Evolutionary conservation across 1,140 invertebrate species (phyloP), one percentile per base, ranked within the genome.

Genomic region (Protaetia brevitarsis): DNA sequence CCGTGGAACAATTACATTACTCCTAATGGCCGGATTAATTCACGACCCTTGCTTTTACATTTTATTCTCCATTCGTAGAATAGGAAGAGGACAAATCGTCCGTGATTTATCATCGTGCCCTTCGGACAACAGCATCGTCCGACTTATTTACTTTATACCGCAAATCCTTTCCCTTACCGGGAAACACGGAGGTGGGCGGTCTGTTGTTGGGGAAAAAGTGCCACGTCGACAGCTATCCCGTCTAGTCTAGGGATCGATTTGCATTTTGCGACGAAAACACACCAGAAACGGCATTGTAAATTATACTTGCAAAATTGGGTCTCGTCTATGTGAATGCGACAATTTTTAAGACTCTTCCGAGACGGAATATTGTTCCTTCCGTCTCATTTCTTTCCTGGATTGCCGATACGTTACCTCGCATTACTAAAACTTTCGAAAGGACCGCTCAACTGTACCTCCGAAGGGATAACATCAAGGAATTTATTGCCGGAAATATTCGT

Each of bases 201-300:
- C 26, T 51, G 41, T 51, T 51, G 41, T 51, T 51, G 6, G 41
- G n/a, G 16, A 51, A 51, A 51, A 51, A 23, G 41, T 51, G 41
- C 41, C 41, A 23, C 41, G 41, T 51, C 41, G 41, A 23, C 41
- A 51, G 41, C 3, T 19, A 6, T 10, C 19, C 10, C 41, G 41
- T 19, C 41, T 51, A 19, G 41, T 51, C 41, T 8, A 5, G 7
- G 19, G 2, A 19, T 23, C 41, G 41, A 51, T 51, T 51, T 51
- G 41, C 41, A 51, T 51, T 51, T 51, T 51, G 41, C 41, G 41
- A 51, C 41, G 41, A 51, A 51, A 51, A 51, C 41, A 51, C 41
- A 19, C 41, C 41, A 51, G 41, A 51, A 51, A 16, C 41, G 41
- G 26, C 26, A 23, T 51, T 51, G 26, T 51, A 51, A 51, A 51